phyloP scores from a whole-genome alignment of 2,113 vertebrate genomes.

The Spheniscus mendiculus region DNA sequence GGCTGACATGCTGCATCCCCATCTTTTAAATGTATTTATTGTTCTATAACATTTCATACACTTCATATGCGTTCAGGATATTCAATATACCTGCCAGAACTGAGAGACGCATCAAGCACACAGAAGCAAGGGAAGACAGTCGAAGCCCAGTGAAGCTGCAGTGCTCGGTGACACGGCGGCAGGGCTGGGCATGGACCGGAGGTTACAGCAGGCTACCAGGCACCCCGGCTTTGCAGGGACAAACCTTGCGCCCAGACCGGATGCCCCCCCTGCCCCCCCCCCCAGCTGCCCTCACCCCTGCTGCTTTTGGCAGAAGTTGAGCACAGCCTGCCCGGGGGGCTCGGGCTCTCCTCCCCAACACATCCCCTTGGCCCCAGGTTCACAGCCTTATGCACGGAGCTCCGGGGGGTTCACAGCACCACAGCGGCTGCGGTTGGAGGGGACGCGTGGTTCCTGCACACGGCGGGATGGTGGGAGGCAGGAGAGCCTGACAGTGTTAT shows the following conservation, averaged over 20 bases:
- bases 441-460: rapidly evolving
- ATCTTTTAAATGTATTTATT: constrained; percentile 38
- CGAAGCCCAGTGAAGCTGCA: not conserved
- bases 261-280: rapidly evolving
- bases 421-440: rapidly evolving
- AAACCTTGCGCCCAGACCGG: rapidly evolving
- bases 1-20: not conserved
- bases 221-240: not conserved
- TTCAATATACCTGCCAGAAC: not conserved
- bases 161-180: rapidly evolving
- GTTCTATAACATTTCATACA: not conserved
- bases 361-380: not conserved
- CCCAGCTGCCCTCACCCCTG: not conserved
- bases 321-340: no score
- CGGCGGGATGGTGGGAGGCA: not conserved
- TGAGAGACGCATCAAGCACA: not conserved
- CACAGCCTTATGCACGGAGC: rapidly evolving
- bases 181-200: not conserved
- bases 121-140: not conserved
- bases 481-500: not conserved
- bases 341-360: not conserved
- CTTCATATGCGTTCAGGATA: not conserved
- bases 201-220: rapidly evolving
- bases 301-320: not conserved
- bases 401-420: not conserved